Percentiles rank a stretch among this genome's conserved stretches.
These are phyloP conservation scores for Pluvialis apricaria DNA, from an alignment of 2,113 vertebrate genomes.

Conservation along the genomic window DNA sequence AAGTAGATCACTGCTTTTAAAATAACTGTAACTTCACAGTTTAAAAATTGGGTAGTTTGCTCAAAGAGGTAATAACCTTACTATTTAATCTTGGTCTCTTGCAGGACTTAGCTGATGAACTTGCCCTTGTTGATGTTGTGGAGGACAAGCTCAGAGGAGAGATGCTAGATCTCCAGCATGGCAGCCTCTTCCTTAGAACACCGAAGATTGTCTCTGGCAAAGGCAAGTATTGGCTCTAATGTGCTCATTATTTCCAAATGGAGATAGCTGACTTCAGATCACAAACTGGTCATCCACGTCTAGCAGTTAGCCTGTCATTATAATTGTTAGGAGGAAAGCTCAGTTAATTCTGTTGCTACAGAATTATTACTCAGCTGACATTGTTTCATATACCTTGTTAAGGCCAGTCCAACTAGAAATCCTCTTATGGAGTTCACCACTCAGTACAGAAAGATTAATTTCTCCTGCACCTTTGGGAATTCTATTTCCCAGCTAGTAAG, in stretches of 20 bases:
- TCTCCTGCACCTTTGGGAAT: neutral
- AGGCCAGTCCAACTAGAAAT: neutral
- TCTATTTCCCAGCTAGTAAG: neutral
- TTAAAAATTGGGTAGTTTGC: neutral
- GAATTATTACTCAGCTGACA: neutral
- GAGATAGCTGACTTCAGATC: neutral
- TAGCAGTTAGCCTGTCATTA: neutral
- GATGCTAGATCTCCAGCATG: conserved; percentile 95
- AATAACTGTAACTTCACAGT: neutral
- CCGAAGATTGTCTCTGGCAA: conserved; percentile 96
- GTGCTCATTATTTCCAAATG: neutral
- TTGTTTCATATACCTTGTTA: neutral
- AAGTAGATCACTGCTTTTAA: neutral
- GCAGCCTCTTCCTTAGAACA: conserved; percentile 94
- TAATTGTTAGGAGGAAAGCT: neutral
- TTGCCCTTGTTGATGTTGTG: conserved; percentile 95
- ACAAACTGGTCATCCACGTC: neutral
- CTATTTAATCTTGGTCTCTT: neutral
- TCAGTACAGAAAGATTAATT: neutral
- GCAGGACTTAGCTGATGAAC: conserved; percentile 93
- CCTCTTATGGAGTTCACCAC: neutral
- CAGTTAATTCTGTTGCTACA: neutral
- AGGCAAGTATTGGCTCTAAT: conserved; percentile 72
- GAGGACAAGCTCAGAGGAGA: conserved; percentile 98
- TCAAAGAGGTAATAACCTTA: neutral